Percentiles rank a stretch among this genome's conserved stretches.
These are phyloP conservation scores for Orchesellides sinensis DNA, from an alignment of 2,888 invertebrate species.

Conservation along the genomic window DNA sequence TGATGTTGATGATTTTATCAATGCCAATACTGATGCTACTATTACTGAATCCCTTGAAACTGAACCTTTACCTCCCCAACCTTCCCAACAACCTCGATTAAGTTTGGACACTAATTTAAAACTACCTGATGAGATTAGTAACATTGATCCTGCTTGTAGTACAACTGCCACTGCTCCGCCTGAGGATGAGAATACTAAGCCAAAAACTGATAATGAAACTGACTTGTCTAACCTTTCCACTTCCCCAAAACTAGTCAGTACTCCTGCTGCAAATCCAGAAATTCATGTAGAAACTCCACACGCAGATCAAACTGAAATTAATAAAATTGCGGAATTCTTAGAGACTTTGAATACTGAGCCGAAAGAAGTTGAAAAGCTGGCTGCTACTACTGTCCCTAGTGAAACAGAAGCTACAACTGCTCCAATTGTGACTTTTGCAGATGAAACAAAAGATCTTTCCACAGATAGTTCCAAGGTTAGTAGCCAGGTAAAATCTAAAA, in stretches of 20 bases:
- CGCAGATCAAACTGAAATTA: conserved; percentile 56
- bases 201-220: not conserved
- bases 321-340: conserved; percentile 49
- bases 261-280: conserved; percentile 1
- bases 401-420: not conserved
- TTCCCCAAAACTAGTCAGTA: conserved; percentile 12
- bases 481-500: conserved; percentile 13
- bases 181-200: not conserved
- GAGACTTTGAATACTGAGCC: conserved; percentile 52
- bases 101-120: conserved; percentile 47
- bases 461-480: not conserved
- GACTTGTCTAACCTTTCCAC: conserved; percentile 5
- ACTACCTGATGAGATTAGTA: not conserved
- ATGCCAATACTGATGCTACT: not conserved
- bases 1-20: conserved; percentile 23
- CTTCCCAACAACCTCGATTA: conserved; percentile 49
- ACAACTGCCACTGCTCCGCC: conserved; percentile 13
- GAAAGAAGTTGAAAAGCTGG: conserved; percentile 43
- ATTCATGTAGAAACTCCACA: conserved; percentile 59
- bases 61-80: not conserved
- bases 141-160: conserved; percentile 38
- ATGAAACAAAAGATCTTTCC: conserved; percentile 9
- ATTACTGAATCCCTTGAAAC: not conserved
- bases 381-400: conserved; percentile 74
- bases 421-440: conserved; percentile 78